Base-by-base conservation (phyloP, 2,888 invertebrate genomes). In the Hemaris fuciformis region DNA sequence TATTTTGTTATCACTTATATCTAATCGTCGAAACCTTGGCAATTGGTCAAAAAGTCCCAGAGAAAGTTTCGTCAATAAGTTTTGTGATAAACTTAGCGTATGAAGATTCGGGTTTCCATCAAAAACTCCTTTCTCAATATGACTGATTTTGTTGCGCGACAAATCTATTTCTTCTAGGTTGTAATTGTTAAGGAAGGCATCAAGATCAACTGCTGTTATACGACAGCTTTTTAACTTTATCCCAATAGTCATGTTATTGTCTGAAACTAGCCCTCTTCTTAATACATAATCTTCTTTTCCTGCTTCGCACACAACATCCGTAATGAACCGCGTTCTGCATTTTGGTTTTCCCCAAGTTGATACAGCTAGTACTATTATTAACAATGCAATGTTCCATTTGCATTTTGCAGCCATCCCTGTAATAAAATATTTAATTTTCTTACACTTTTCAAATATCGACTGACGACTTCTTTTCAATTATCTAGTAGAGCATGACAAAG, bases 1-100 rank as follows among this genome's bases (percentile, higher is more conserved):
- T 2, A 87, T 65, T 60, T 61, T 75, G 41, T 87, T 87, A 3
- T 73, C 79, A 73, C 77, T 81, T 38, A 87, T 71, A 71, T 87
- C 85, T 4, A 88, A 69, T 0, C 77, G 59, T 64, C 76, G 71
- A 43, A 88, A 62, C 59, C 83, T 80, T 0, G 75, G 70, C 63
- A 75, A 81, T 34, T 81, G 72, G 63, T 87, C 82, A 23, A 88
- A 85, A 2, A 87, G 45, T 0, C 84, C 86, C 2, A 83, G 66
- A 1, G 82, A 81, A 20, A 87, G 74, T 6, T 70, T 73, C 0
- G 70, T 74, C 13, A 88, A 31, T 20, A 68, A 59, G 66, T 87
- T 88, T 45, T 79, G 63, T 0, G 87, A 85, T 13, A 87, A 69
- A 69, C 85, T 85, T 56, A 88, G 67, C 64, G 76, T 67, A 5